Conservation (phyloP, 1,140 invertebrate species). For the Plutomurus gul region DNA sequence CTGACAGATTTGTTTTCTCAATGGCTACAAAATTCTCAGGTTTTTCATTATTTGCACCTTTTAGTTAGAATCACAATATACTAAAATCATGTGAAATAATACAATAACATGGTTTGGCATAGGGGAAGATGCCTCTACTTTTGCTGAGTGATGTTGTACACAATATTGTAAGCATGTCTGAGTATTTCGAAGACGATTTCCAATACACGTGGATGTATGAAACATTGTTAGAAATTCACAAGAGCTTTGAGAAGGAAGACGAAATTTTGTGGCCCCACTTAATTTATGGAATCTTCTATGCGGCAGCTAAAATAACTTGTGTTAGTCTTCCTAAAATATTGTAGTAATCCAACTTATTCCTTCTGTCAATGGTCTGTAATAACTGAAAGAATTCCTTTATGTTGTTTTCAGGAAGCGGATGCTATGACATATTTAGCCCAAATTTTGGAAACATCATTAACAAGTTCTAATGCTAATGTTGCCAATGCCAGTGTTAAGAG, state of each 20-base stretch:
- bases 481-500: slow-evolving; percentile 37
- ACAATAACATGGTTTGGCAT: too few relatives aligned
- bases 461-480: slow-evolving; percentile 40
- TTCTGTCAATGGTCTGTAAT: not conserved
- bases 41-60: not conserved
- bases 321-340: slow-evolving; percentile 25
- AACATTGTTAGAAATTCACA: slow-evolving; percentile 47
- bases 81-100: too few relatives aligned
- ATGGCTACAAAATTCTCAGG: slow-evolving; percentile 51
- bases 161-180: slow-evolving; percentile 45
- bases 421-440: slow-evolving; percentile 29
- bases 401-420: slow-evolving; percentile 39
- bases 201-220: slow-evolving; percentile 51
- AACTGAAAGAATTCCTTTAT: not conserved
- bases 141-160: slow-evolving; percentile 47
- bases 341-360: not conserved
- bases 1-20: slow-evolving; percentile 50
- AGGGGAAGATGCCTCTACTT: slow-evolving; percentile 51
- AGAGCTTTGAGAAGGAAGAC: slow-evolving; percentile 52
- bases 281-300: slow-evolving; percentile 48
- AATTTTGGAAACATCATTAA: slow-evolving; percentile 40
- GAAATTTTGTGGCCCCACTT: slow-evolving; percentile 50
- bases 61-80: too few relatives aligned
- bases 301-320: slow-evolving; percentile 47
- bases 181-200: slow-evolving; percentile 49